Conservation (phyloP, 1,140 invertebrate species). For the Lordiphosa stackelbergi region DNA sequence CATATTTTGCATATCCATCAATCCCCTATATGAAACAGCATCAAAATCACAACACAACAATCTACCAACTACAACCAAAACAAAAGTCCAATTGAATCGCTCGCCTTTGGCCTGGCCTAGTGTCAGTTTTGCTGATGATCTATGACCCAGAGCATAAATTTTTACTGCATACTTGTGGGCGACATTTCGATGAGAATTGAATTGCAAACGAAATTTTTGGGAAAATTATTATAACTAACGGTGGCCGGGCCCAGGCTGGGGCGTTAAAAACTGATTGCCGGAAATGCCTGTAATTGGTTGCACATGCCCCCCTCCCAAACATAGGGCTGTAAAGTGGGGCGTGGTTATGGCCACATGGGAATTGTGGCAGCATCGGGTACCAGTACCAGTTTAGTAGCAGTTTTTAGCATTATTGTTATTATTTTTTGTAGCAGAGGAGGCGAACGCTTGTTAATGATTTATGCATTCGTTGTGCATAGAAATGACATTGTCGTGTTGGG, state of each 20-base stretch:
- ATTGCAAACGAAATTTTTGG: slow-evolving; percentile 53
- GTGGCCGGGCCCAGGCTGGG: slow-evolving; percentile 11
- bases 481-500: slow-evolving; percentile 46
- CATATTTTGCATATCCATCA: too few species aligned
- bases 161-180: slow-evolving; percentile 51
- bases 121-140: slow-evolving; percentile 58
- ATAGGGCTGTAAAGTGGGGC: slow-evolving; percentile 12
- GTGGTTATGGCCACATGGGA: slow-evolving; percentile 44
- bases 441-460: slow-evolving; percentile 66
- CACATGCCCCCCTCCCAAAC: slow-evolving; percentile 15
- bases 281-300: slow-evolving; percentile 66
- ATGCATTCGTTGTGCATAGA: slow-evolving; percentile 71
- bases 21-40: slow-evolving; percentile 2
- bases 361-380: slow-evolving; percentile 50
- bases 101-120: slow-evolving; percentile 8
- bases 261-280: slow-evolving; percentile 70
- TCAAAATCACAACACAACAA: slow-evolving; percentile 10
- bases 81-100: slow-evolving; percentile 10
- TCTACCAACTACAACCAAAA: slow-evolving; percentile 21
- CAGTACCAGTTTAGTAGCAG: slow-evolving; percentile 37
- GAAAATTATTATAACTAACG: slow-evolving; percentile 67
- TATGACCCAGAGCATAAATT: slow-evolving; percentile 62
- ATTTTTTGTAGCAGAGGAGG: slow-evolving; percentile 49
- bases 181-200: slow-evolving; percentile 55
- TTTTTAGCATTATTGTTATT: slow-evolving; percentile 75